Evolutionary conservation across 2,113 vertebrate species (phyloP).

Genomic region (Propithecus coquereli): DNA sequence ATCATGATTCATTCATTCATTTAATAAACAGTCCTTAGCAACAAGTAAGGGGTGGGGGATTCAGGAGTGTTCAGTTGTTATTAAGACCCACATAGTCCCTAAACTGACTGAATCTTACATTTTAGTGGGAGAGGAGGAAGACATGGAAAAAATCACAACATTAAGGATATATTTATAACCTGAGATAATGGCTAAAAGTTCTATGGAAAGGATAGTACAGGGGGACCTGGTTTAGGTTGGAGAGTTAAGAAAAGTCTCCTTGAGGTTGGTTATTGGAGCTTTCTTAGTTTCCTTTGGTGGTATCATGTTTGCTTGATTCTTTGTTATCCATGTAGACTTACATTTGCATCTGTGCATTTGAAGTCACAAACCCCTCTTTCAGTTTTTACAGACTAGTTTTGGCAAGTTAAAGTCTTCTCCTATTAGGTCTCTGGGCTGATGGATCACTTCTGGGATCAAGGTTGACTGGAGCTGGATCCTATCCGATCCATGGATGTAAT

Average conservation of each 20-base stretch:
- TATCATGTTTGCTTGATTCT: neutral
- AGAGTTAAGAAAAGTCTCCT: neutral
- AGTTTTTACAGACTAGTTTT: neutral
- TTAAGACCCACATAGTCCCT: neutral
- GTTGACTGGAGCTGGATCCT: neutral
- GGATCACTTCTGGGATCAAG: neutral
- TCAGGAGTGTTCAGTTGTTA: neutral
- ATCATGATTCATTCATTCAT: neutral
- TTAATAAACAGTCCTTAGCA: neutral
- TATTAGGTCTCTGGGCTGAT: rapidly evolving
- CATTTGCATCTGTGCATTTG: neutral
- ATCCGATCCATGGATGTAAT: neutral
- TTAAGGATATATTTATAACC: neutral
- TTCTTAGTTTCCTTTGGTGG: neutral
- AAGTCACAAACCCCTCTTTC: neutral
- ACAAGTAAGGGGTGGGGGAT: neutral
- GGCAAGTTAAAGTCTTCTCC: neutral
- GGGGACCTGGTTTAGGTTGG: neutral
- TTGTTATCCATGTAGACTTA: neutral
- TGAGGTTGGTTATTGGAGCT: neutral
- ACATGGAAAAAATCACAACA: neutral
- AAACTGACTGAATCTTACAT: neutral
- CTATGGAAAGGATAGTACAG: neutral
- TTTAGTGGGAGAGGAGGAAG: neutral
- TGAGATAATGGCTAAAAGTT: neutral